Evolutionary conservation across 2,797 vertebrate genomes (phyloP).

Genomic region (Pogoniulus pusillus): DNA sequence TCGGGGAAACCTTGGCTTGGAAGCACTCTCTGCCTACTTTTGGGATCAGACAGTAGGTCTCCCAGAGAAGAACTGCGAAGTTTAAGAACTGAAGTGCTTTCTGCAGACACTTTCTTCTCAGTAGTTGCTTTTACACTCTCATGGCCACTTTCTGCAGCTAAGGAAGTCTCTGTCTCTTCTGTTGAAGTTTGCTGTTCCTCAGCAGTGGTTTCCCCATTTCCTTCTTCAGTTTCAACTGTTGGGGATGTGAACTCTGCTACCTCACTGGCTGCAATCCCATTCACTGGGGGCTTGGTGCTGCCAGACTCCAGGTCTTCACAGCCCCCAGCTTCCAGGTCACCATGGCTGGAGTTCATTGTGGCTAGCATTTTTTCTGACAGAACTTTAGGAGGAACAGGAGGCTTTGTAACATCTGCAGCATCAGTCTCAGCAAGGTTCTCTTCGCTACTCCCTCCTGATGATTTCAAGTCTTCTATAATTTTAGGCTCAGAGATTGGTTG

Average conservation of each 20-base stretch:
- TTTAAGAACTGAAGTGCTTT: constrained; percentile 22
- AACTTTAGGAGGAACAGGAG: constrained; percentile 68
- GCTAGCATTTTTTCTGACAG: constrained; percentile 67
- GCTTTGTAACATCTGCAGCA: constrained; percentile 49
- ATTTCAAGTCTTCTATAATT: constrained; percentile 61
- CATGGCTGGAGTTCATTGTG: background rate
- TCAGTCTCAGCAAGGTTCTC: constrained; percentile 67
- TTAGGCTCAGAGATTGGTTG: constrained; percentile 55
- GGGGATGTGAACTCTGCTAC: background rate
- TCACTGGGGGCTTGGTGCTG: constrained; percentile 25
- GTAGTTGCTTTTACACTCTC: background rate
- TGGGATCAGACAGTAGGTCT: constrained; percentile 78
- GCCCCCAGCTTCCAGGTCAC: background rate
- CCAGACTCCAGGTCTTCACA: background rate
- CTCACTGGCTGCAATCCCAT: constrained; percentile 39
- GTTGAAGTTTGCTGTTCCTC: constrained; percentile 54
- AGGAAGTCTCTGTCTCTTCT: constrained; percentile 34
- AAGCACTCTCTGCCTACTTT: background rate
- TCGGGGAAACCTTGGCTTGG: background rate
- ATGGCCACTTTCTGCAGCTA: background rate
- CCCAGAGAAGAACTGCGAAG: constrained; percentile 76
- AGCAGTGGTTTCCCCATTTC: background rate
- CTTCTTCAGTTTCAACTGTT: background rate
- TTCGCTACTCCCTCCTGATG: constrained; percentile 60
- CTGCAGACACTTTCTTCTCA: background rate